Conservation (phyloP, 1,140 invertebrate species). For the Drosophila lini region DNA sequence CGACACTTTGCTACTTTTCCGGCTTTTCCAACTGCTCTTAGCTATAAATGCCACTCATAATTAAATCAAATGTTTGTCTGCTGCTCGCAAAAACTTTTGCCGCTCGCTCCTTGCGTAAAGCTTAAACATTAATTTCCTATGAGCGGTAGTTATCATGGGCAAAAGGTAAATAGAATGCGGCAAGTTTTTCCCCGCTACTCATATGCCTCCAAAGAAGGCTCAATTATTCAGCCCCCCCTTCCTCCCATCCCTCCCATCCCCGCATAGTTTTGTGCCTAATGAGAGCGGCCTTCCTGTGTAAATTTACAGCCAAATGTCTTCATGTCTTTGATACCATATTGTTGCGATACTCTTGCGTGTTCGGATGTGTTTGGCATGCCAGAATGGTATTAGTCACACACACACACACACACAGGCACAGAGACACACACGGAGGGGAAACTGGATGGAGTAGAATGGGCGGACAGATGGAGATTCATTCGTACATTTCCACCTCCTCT, state of each 20-base stretch:
- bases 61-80: conserved; percentile 84
- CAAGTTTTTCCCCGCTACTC: conserved; percentile 54
- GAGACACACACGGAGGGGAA: neutral
- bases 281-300: conserved; percentile 45
- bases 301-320: conserved; percentile 62
- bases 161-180: conserved; percentile 72
- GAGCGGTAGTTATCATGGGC: conserved; percentile 58
- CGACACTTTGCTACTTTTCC: conserved; percentile 7
- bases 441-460: neutral
- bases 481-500: neutral
- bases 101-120: conserved; percentile 65
- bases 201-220: conserved; percentile 39
- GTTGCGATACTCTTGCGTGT: conserved; percentile 62
- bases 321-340: conserved; percentile 45
- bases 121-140: conserved; percentile 80
- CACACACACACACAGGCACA: conserved; percentile 4
- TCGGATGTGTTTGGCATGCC: conserved; percentile 72
- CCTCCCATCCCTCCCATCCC: neutral
- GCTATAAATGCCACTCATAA: conserved; percentile 84
- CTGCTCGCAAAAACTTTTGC: conserved; percentile 57
- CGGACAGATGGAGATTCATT: conserved; percentile 42
- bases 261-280: conserved; percentile 58
- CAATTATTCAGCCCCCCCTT: conserved; percentile 3
- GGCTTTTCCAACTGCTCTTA: conserved; percentile 43
- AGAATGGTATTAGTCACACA: conserved; percentile 77